Conservation (phyloP, 2,797 vertebrate genomes). For the Todus mexicanus region DNA sequence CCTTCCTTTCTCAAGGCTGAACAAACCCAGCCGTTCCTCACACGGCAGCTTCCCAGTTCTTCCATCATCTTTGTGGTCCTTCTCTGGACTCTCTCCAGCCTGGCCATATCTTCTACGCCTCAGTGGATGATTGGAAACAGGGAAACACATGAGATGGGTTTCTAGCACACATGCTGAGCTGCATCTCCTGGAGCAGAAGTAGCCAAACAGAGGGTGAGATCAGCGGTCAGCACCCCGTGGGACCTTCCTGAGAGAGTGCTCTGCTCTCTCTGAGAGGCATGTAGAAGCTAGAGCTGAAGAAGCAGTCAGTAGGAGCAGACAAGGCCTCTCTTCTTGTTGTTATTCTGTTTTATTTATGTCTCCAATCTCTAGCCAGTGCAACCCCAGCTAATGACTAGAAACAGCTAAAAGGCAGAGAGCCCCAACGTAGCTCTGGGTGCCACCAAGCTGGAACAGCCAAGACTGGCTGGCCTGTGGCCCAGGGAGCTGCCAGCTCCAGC, state of each 20-base stretch:
- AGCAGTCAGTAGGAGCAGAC: not conserved
- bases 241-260: too few species aligned
- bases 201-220: not conserved
- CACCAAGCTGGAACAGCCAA: not conserved
- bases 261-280: too few species aligned
- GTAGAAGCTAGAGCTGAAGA: not conserved
- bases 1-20: not conserved
- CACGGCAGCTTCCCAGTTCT: not conserved
- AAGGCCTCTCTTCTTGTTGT: not conserved
- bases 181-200: not conserved
- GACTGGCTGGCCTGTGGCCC: not conserved
- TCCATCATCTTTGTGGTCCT: not conserved
- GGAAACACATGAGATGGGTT: rapidly evolving
- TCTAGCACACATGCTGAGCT: rapidly evolving
- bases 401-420: not conserved
- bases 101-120: too few species aligned
- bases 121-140: not conserved
- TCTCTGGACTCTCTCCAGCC: not conserved
- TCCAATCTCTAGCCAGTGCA: not conserved
- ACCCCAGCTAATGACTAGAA: not conserved
- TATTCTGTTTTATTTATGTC: not conserved
- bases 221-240: rapidly evolving
- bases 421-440: not conserved
- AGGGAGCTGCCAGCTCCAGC: not conserved
- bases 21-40: not conserved